phyloP scores from a whole-genome alignment of 1,140 invertebrate genomes.

The Saccostrea cuccullata region DNA sequence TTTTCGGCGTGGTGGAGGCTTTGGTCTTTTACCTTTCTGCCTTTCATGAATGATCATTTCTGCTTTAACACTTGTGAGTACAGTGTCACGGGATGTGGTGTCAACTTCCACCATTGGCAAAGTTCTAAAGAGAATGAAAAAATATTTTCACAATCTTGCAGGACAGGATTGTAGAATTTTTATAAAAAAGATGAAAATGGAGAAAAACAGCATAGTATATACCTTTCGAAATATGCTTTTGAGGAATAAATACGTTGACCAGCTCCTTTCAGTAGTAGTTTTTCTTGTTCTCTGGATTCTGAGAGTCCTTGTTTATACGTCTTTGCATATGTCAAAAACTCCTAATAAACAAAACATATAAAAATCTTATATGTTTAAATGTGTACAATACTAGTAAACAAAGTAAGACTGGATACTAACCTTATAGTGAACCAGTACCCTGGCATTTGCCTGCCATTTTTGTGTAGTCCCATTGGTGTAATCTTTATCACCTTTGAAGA shows the following conservation, averaged over 20 bases:
- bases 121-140: conserved; percentile 58
- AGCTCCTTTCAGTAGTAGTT: conserved; percentile 60
- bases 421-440: conserved; percentile 61
- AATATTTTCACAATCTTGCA: not conserved
- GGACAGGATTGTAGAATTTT: too few species aligned
- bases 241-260: conserved; percentile 63
- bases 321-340: conserved; percentile 69
- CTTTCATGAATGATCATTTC: conserved; percentile 73
- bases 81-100: conserved; percentile 62
- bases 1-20: conserved; percentile 57
- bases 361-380: too few species aligned
- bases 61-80: conserved; percentile 61
- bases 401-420: conserved; percentile 50
- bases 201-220: not conserved
- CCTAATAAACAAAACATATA: conserved; percentile 56
- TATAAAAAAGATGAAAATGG: not conserved
- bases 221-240: conserved; percentile 75
- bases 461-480: conserved; percentile 63
- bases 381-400: too few species aligned
- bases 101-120: conserved; percentile 70
- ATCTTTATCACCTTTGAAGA: conserved; percentile 60
- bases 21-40: conserved; percentile 57
- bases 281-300: conserved; percentile 60
- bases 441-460: conserved; percentile 68
- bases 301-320: conserved; percentile 62